Evolutionary conservation across 2,113 vertebrate species (phyloP), one percentile per base, ranked within the genome.

Genomic region (Siniperca knerii): DNA sequence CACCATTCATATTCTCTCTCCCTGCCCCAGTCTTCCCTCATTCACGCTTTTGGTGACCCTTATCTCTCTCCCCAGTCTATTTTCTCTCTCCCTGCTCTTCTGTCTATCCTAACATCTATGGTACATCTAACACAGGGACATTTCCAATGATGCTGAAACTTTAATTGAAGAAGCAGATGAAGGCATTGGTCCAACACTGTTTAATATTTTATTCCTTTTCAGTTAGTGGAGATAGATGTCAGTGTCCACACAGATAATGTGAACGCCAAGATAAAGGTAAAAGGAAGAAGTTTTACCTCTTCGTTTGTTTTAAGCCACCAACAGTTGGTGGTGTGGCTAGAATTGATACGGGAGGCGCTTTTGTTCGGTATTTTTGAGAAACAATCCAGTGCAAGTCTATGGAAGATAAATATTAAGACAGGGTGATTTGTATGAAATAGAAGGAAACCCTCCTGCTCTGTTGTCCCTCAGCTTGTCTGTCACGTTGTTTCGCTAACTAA

Each of bases 161-260:
- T 90, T 92, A 79, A 91, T 90, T 75, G 80, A 16, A 15, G 54
- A 74, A 13, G 71, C 60, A 5, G 12, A 67, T 60, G 78, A 87
- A 18, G 23, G 20, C 5, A 13, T 1, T 2, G 6, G 29, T 62
- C 20, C 13, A 52, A 29, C 25, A 18, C 23, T n/a, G 29, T 58
- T 81, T 48, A 80, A 80, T 80, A 50, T 50, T 88, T 78, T 37
- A 85, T 85, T 55, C 7, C 18, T 44, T 46, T 75, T 42, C 12
- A 33, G 58, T 52, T 74, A 55, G 46, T 72, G 21, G 68, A 70
- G 55, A 65, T 40, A 54, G 18, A 60, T 33, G 16, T 55, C 40
- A 58, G 61, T 50, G 25, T 48, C 48, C 9, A 78, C 33, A 74
- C 37, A 35, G 21, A 75, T 25, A 20, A 64, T 21, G 3, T 35